Percentiles rank a stretch among this genome's conserved stretches.
These are phyloP conservation scores for Hycleus cichorii DNA, from an alignment of 1,140 invertebrate species.

Conservation along the genomic window DNA sequence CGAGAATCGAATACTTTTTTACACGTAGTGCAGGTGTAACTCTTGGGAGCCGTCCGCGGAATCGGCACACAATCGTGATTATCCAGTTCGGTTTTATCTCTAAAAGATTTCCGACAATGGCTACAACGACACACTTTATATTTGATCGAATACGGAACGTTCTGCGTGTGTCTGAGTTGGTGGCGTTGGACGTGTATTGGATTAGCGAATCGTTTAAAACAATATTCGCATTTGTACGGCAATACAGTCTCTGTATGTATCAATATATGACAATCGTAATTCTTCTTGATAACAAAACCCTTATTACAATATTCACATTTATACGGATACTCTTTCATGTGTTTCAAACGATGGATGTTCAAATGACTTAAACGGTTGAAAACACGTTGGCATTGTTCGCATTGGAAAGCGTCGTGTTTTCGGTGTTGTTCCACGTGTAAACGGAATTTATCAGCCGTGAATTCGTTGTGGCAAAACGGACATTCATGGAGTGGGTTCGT, in stretches of 20 bases:
- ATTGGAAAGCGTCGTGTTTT: slow-evolving; percentile 19
- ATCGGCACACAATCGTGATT: slow-evolving; percentile 19
- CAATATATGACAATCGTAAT: slow-evolving; percentile 26
- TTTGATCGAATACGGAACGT: slow-evolving; percentile 22
- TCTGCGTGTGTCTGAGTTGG: slow-evolving; percentile 23
- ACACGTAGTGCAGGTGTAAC: slow-evolving; percentile 16
- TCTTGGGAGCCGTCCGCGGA: slow-evolving; percentile 1
- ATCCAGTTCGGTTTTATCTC: slow-evolving; percentile 15
- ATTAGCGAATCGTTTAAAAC: slow-evolving; percentile 25
- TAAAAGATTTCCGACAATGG: slow-evolving; percentile 22
- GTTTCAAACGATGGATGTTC: slow-evolving; percentile 23
- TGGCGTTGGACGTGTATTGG: slow-evolving; percentile 24
- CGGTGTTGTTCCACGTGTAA: slow-evolving; percentile 20
- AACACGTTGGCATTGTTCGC: slow-evolving; percentile 23
- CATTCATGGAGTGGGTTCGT: slow-evolving; percentile 18
- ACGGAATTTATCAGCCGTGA: slow-evolving; percentile 13
- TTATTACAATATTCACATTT: slow-evolving; percentile 26
- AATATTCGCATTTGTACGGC: slow-evolving; percentile 19
- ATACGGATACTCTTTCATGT: slow-evolving; percentile 25
- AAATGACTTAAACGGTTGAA: slow-evolving; percentile 25
- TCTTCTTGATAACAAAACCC: slow-evolving; percentile 26
- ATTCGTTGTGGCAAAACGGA: slow-evolving; percentile 14
- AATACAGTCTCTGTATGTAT: slow-evolving; percentile 21
- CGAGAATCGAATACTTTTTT: neutral
- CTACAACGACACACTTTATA: slow-evolving; percentile 22